Evolutionary conservation across 2,797 vertebrate genomes (phyloP).

Genomic region (Notamacropus eugenii): DNA sequence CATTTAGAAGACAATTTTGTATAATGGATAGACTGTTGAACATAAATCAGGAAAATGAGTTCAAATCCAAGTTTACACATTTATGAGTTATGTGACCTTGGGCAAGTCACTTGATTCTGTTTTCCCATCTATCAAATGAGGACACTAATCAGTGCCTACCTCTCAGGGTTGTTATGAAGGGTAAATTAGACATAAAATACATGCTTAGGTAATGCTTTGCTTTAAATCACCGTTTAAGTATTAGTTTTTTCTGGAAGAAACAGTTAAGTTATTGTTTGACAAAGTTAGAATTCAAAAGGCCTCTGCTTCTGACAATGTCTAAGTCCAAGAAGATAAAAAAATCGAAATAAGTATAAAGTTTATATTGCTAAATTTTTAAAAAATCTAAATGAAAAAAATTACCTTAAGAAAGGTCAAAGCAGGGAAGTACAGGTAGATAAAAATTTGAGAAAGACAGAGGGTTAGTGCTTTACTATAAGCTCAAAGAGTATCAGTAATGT

Average conservation of each 20-base stretch:
- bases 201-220: not conserved
- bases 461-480: too few species aligned
- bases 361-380: not conserved
- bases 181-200: not conserved
- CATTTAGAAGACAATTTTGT: not conserved
- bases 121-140: not conserved
- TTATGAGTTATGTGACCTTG: not conserved
- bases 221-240: not conserved
- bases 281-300: not conserved
- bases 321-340: not conserved
- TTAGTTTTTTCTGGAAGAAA: not conserved
- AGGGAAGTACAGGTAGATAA: not conserved
- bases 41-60: not conserved
- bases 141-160: not conserved
- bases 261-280: not conserved
- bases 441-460: not conserved
- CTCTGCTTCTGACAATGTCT: not conserved
- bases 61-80: not conserved
- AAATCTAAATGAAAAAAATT: not conserved
- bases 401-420: not conserved
- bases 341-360: not conserved
- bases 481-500: too few species aligned
- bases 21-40: not conserved
- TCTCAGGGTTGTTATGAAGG: not conserved
- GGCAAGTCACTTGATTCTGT: not conserved